Base-by-base conservation (phyloP, 1,140 invertebrate species). In the Zaprionus taronus region DNA sequence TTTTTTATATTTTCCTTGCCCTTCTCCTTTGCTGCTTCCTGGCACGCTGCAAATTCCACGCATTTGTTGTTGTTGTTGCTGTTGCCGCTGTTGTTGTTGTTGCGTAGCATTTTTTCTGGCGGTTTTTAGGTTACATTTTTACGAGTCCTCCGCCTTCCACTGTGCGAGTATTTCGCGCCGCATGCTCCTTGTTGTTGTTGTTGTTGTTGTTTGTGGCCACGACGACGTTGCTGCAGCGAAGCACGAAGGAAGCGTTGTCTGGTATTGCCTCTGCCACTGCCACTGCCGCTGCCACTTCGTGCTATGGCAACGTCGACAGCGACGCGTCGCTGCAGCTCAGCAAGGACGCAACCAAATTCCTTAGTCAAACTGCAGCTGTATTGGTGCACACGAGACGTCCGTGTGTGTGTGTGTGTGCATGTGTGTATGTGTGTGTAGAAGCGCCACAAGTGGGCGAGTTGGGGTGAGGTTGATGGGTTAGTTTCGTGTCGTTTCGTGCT, bases 51-150 rank as follows among this genome's bases (percentile, higher is more conserved):
- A 41, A 51, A 55, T 38, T 44, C 36, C 56, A 66, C n/a, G 26
- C 22, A 44, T 55, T 34, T 56, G 51, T 73, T 82, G 60, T 49
- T 61, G 28, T 41, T 65, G 26, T 44, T 67, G 49, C n/a, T 11
- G 9, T 2, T 34, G 9, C 28, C 2, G 9, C 28, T 61, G 28
- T 28, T 68, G 57, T 36, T 67, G 60, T 67, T 67, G 60, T 55
- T 79, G 65, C 47, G 80, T 53, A 68, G 80, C 78, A 91, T 91
- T 91, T 91, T 91, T 91, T 91, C 90, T 80, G 85, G 83, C 78
- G 84, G 91, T 92, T 92, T 92, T 92, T 92, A 92, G 91, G 91
- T 92, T 92, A 92, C 82, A 92, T 91, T 86, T 89, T 91, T 92
- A 92, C 86, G 79, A 87, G 77, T 89, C 78, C 74, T 80, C 76